Percentiles rank a stretch among this genome's conserved stretches.
phyloP scores from a whole-genome alignment of 64 coral and sea anemone species.

The Montipora foliosa region DNA sequence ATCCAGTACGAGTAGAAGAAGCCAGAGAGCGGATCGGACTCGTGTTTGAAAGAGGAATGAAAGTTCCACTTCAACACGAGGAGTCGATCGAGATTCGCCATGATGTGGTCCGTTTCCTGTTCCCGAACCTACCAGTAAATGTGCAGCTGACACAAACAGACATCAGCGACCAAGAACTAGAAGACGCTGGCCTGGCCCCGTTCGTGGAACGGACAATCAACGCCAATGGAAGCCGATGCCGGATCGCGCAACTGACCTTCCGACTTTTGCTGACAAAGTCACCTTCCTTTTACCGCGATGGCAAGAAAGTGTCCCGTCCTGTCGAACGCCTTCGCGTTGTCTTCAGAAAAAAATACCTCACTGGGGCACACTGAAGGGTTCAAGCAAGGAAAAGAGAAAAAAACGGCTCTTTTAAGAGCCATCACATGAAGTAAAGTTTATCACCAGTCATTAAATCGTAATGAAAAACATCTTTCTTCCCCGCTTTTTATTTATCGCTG shows the following conservation, averaged over 20 bases:
- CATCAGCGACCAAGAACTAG: neutral
- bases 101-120: slow-evolving; percentile 3
- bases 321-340: slow-evolving; percentile 27
- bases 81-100: too few relatives aligned
- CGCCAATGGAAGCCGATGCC: slow-evolving; percentile 4
- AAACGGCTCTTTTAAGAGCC: too few relatives aligned
- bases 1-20: slow-evolving; percentile 10
- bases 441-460: too few relatives aligned
- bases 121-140: neutral
- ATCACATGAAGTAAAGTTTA: too few relatives aligned
- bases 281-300: neutral
- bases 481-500: too few relatives aligned
- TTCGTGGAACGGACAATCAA: slow-evolving; percentile 16
- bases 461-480: too few relatives aligned
- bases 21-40: neutral
- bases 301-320: slow-evolving; percentile 10
- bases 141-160: neutral
- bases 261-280: slow-evolving; percentile 19
- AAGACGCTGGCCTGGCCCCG: slow-evolving; percentile 9
- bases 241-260: neutral
- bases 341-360: slow-evolving; percentile 21
- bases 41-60: slow-evolving; percentile 30
- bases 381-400: too few relatives aligned
- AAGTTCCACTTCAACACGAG: slow-evolving; percentile 1
- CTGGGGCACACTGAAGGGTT: too few relatives aligned